Conservation (phyloP, 2,888 invertebrate species). For the Ellobium chinense region DNA sequence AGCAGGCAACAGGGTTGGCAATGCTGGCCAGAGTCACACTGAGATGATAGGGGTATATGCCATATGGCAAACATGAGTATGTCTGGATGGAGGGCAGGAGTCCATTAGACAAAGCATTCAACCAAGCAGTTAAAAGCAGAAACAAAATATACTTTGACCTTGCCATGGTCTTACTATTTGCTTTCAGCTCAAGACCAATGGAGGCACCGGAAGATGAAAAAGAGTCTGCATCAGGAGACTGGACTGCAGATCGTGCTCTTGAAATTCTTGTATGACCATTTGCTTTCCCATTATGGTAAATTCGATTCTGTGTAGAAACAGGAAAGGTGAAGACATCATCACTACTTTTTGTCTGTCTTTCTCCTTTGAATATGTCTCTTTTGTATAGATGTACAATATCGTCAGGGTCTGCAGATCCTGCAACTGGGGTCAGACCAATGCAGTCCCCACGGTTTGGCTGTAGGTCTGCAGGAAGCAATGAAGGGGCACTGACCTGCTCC, state of each 20-base stretch:
- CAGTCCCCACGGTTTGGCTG: neutral
- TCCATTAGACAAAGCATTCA: slow-evolving; percentile 88
- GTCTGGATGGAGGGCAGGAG: slow-evolving; percentile 89
- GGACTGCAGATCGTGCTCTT: neutral
- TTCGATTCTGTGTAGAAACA: neutral
- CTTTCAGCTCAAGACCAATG: neutral
- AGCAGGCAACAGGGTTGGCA: slow-evolving; percentile 89
- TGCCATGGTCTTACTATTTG: slow-evolving; percentile 12
- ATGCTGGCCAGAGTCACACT: slow-evolving; percentile 87
- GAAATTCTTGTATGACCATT: neutral
- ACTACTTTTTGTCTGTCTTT: too few species aligned
- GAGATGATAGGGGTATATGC: slow-evolving; percentile 86
- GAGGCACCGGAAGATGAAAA: neutral
- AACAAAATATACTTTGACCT: slow-evolving; percentile 60
- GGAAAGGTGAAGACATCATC: neutral
- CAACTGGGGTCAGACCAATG: neutral
- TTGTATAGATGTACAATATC: neutral
- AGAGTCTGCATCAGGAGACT: neutral
- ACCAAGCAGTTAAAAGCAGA: slow-evolving; percentile 79
- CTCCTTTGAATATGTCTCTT: neutral
- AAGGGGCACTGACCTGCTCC: slow-evolving; percentile 42
- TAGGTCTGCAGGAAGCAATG: neutral
- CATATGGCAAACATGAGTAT: slow-evolving; percentile 90
- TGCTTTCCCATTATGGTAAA: neutral
- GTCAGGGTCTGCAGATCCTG: neutral